Conservation (phyloP, 2,888 invertebrate genomes). For the Drosophila ustulata region DNA sequence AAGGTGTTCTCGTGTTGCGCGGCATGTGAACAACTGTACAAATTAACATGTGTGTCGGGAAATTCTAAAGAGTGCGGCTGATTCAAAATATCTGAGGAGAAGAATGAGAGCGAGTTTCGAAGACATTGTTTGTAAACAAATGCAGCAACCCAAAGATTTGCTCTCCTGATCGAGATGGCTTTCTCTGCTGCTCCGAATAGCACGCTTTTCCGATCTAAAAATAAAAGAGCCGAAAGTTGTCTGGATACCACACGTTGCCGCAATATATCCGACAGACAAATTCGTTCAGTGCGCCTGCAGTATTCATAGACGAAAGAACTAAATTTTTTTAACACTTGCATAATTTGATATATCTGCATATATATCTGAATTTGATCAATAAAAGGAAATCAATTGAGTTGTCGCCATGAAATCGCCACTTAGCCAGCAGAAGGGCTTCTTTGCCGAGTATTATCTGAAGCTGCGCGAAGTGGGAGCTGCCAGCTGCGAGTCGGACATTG, state of each 20-base stretch:
- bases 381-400: slow-evolving; percentile 12
- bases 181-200: slow-evolving; percentile 31
- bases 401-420: slow-evolving; percentile 72
- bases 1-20: slow-evolving; percentile 40
- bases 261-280: slow-evolving; percentile 27
- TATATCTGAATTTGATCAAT: neutral
- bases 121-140: slow-evolving; percentile 26
- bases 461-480: slow-evolving; percentile 85
- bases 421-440: slow-evolving; percentile 85
- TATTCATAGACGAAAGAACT: slow-evolving; percentile 46
- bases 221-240: slow-evolving; percentile 58
- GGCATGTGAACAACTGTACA: slow-evolving; percentile 29
- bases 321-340: slow-evolving; percentile 60
- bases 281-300: slow-evolving; percentile 64
- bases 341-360: slow-evolving; percentile 48
- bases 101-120: neutral
- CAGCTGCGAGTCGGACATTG: slow-evolving; percentile 87
- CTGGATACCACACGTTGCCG: slow-evolving; percentile 65
- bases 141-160: neutral
- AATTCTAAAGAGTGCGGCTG: neutral
- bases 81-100: slow-evolving; percentile 3
- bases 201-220: slow-evolving; percentile 61
- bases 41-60: neutral
- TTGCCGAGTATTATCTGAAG: slow-evolving; percentile 88
- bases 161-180: neutral